phyloP scores from a whole-genome alignment of 2,113 vertebrate genomes.

The Gracilinanus agilis region DNA sequence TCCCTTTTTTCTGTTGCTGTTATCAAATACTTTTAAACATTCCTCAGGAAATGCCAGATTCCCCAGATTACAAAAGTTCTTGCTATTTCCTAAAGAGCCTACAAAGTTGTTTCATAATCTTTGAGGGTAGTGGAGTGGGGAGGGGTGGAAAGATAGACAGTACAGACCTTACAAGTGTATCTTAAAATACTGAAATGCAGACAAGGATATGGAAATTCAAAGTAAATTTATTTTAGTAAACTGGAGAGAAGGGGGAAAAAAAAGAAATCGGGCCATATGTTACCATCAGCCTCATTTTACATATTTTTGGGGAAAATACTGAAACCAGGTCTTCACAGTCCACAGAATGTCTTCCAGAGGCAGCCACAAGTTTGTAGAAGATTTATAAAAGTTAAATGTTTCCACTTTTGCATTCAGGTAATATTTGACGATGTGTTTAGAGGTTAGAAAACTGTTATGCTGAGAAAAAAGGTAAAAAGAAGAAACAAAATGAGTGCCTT shows the following conservation, averaged over 20 bases:
- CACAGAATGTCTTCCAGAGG: conserved; percentile 77
- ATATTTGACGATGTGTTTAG: conserved; percentile 30
- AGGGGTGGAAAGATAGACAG: conserved; percentile 77
- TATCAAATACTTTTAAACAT: conserved; percentile 66
- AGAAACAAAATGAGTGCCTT: not conserved
- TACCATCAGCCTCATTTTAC: conserved; percentile 80
- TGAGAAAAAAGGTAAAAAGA: not conserved
- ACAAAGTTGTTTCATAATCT: conserved; percentile 81
- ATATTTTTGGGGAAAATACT: conserved; percentile 73
- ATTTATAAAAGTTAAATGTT: conserved; percentile 43
- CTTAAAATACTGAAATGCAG: conserved; percentile 80
- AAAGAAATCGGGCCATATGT: conserved; percentile 82
- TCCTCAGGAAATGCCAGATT: conserved; percentile 75
- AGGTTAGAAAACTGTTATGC: not conserved
- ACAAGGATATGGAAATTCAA: conserved; percentile 82
- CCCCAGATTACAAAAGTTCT: conserved; percentile 77
- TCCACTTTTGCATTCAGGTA: conserved; percentile 74
- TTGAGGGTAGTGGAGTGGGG: not conserved
- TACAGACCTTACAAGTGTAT: conserved; percentile 81
- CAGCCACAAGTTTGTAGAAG: conserved; percentile 72
- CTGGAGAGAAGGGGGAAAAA: conserved; percentile 80
- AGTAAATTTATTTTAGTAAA: conserved; percentile 83
- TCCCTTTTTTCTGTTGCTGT: conserved; percentile 64
- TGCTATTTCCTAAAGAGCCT: conserved; percentile 82
- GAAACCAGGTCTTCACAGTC: conserved; percentile 75